These are phyloP conservation scores for Tipula vernalis DNA, from an alignment of 2,888 invertebrate genomes.

Conservation along the genomic window DNA sequence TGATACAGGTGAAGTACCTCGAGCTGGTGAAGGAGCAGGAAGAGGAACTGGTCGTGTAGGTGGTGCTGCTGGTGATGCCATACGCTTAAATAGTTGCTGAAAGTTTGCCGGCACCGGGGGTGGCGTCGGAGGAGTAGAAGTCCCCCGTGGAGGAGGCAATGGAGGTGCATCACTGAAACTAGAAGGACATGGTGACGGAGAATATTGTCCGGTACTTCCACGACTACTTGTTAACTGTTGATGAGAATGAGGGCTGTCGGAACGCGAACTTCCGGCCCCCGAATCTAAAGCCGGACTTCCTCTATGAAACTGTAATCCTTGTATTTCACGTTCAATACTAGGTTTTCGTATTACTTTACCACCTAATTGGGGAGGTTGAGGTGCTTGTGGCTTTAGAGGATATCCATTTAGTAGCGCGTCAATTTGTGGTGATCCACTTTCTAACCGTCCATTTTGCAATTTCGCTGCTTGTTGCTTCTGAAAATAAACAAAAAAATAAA, in stretches of 20 bases:
- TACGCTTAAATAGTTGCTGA: slow-evolving; percentile 60
- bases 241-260: slow-evolving; percentile 71
- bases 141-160: slow-evolving; percentile 62
- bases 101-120: slow-evolving; percentile 51
- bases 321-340: slow-evolving; percentile 71
- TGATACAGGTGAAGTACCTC: slow-evolving; percentile 63
- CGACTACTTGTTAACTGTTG: slow-evolving; percentile 46
- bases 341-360: slow-evolving; percentile 76
- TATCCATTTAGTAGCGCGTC: slow-evolving; percentile 29
- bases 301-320: slow-evolving; percentile 42
- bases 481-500: not conserved
- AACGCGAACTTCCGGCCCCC: slow-evolving; percentile 77
- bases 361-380: slow-evolving; percentile 42
- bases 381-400: slow-evolving; percentile 28
- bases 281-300: slow-evolving; percentile 81
- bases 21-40: slow-evolving; percentile 46
- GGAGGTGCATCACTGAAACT: slow-evolving; percentile 50
- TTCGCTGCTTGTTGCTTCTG: not conserved
- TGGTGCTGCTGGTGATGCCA: slow-evolving; percentile 64
- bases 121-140: slow-evolving; percentile 53
- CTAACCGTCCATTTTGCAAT: not conserved
- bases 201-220: slow-evolving; percentile 35
- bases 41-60: slow-evolving; percentile 42
- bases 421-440: not conserved
- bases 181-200: slow-evolving; percentile 42